Evolutionary conservation across 1,140 invertebrate genomes (phyloP), one percentile per base, ranked within the genome.

Genomic region (Drosophila lini): DNA sequence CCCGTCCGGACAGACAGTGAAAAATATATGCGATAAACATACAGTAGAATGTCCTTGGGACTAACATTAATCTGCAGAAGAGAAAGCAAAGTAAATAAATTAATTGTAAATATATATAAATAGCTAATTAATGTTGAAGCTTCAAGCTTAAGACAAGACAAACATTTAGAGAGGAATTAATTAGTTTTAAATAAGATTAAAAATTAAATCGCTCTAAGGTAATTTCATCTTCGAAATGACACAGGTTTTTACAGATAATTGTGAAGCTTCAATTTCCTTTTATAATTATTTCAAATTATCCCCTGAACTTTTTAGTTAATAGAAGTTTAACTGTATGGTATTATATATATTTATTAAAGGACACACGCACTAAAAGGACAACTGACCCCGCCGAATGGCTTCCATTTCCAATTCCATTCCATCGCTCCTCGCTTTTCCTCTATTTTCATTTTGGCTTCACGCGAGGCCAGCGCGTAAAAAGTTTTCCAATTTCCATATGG

Each of bases 401-500:
- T 58, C 44, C 53, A 65, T 65, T 71, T 69, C 22, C 67, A 53
- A 32, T 65, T 63, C 40, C 58, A 48, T 58, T 59, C 22, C 22
- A 16, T 11, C 16, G n/a, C 28, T 6, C 9, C 52, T n/a, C 31
- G n/a, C 36, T 40, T 50, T 38, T 50, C 28, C 64, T 36, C 28
- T 9, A 48, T 57, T 71, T 70, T 70, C 52, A 70, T 38, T 57
- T 67, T 44, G 74, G 53, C 68, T 75, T 78, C 50, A 75, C 82
- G 74, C 81, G 65, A 86, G 82, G 83, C 75, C 79, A 71, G 71
- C 71, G 80, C 79, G 44, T 76, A 65, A 76, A 79, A 83, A 83
- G 50, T 88, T 88, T 88, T 86, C 80, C 80, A 88, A 86, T 88
- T 86, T 88, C 67, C 82, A 86, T 86, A 86, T 80, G 76, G 76